Evolutionary conservation across 2,797 vertebrate species (phyloP), one percentile per base, ranked within the genome.

Genomic region (Clarias pachynema): DNA sequence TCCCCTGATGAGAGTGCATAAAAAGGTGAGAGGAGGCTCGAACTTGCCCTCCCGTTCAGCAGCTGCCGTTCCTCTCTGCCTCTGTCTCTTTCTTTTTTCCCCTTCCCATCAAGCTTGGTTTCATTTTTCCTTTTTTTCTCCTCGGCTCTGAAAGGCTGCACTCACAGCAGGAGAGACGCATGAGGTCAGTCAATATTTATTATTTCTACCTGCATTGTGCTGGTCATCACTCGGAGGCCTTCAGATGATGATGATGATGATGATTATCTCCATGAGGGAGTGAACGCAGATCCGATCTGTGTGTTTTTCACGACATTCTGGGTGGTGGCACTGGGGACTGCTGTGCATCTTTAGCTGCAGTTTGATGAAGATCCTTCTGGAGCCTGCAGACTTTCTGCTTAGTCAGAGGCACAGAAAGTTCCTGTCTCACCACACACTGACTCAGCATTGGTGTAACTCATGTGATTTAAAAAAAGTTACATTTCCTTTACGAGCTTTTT

Each of bases 171-270:
- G 59, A 74, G 60, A 86, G 65, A 88, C 86, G 79, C 83, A 87
- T 89, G 85, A 93, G 93, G 93, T 94, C 85, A 84, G 93, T 93
- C 5, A 8, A 1, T 56, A 72, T 40, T 72, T 49, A 80, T 26
- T 83, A 37, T 18, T 72, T 18, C 5, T 24, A n/a, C 16, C 0
- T 49, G 40, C 7, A 29, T 63, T n/a, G 22, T n/a, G 31, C 8
- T 24, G 37, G 10, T 62, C n/a, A 12, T 22, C 44, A n/a, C 10
- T 44, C 29, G 3, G 2, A 12, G 31, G 26, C 72, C 22, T 34
- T 10, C 5, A 37, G 56, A 56, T 24, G 57, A 79, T 60, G 56
- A 57, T 59, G 1, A 53, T 74, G 56, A 56, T 22, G 57, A 79
- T 78, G 56, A 57, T 59, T 0, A 56, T 74, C 44, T 74, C 14